phyloP scores from a whole-genome alignment of 1,140 invertebrate genomes.

The Battus philenor region DNA sequence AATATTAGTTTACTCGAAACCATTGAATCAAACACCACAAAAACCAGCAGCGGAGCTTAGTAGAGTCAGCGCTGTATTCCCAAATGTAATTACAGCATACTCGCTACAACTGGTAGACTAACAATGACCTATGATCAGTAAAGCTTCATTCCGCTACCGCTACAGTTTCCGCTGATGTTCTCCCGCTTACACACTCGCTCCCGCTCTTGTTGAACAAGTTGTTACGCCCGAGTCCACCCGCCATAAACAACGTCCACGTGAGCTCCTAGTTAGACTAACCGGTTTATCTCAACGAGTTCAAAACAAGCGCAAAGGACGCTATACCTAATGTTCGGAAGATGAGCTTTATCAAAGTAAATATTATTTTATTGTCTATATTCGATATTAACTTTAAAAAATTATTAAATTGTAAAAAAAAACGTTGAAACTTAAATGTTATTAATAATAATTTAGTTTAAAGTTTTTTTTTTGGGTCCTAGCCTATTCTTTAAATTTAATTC shows the following conservation, averaged over 20 bases:
- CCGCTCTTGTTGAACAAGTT: slow-evolving; percentile 27
- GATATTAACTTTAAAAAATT: too few relatives aligned
- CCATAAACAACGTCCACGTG: slow-evolving; percentile 48
- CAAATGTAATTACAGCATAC: slow-evolving; percentile 63
- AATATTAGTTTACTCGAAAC: too few relatives aligned
- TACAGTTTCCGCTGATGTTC: background rate
- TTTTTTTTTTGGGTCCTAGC: too few relatives aligned
- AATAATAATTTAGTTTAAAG: too few relatives aligned
- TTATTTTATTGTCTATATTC: too few relatives aligned
- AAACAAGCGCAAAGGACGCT: slow-evolving; percentile 34
- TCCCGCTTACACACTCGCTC: background rate
- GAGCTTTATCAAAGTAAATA: too few relatives aligned
- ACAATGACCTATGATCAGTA: slow-evolving; percentile 52
- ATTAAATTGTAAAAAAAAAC: too few relatives aligned
- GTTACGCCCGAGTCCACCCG: slow-evolving; percentile 31
- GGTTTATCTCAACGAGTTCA: slow-evolving; percentile 47
- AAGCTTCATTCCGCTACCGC: slow-evolving; percentile 21
- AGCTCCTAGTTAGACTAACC: slow-evolving; percentile 49
- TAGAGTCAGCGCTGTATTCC: slow-evolving; percentile 39
- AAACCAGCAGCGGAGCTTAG: slow-evolving; percentile 29
- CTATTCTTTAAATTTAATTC: too few relatives aligned
- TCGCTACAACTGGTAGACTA: slow-evolving; percentile 45
- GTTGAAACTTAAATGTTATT: too few relatives aligned
- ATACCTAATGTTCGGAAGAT: slow-evolving; percentile 26
- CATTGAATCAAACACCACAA: slow-evolving; percentile 22